Percentiles rank a stretch among this genome's conserved stretches.
Conservation (phyloP, 1,140 invertebrate species). For the Brachionus rotundiformis region DNA sequence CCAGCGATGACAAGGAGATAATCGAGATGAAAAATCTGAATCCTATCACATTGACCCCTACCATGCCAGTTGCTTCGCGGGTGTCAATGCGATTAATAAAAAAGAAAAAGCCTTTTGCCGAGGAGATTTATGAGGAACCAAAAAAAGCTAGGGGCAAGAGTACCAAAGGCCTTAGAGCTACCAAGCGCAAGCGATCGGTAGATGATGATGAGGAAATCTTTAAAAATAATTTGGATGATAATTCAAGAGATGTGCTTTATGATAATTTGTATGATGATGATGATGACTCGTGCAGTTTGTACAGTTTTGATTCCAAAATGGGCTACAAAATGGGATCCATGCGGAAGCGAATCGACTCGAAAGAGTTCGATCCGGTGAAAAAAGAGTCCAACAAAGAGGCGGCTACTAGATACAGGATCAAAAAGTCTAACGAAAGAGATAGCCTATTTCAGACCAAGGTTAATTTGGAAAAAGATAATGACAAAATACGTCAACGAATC, state of each 20-base stretch:
- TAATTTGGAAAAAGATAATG: conserved; percentile 49
- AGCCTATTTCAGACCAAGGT: conserved; percentile 25
- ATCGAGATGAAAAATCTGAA: conserved; percentile 2
- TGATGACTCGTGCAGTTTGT: conserved; percentile 20
- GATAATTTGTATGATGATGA: background rate
- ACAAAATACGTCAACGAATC: background rate
- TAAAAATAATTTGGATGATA: background rate
- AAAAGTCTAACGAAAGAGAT: conserved; percentile 42
- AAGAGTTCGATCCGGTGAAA: conserved; percentile 37
- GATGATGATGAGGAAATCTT: background rate
- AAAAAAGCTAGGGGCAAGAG: background rate
- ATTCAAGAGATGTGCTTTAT: background rate
- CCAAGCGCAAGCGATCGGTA: background rate
- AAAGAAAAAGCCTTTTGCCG: background rate
- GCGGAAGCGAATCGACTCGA: background rate
- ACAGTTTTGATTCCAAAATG: background rate
- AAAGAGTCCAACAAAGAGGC: conserved; percentile 48
- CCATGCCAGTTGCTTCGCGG: background rate
- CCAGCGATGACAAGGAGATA: conserved; percentile 2
- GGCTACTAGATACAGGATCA: conserved; percentile 31
- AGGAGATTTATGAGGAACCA: background rate
- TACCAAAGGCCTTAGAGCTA: background rate
- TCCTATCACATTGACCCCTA: background rate
- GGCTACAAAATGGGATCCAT: background rate
- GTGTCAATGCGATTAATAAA: conserved; percentile 25